Base-by-base conservation (phyloP, 64 coral and sea anemone genomes). In the Porites lutea region DNA sequence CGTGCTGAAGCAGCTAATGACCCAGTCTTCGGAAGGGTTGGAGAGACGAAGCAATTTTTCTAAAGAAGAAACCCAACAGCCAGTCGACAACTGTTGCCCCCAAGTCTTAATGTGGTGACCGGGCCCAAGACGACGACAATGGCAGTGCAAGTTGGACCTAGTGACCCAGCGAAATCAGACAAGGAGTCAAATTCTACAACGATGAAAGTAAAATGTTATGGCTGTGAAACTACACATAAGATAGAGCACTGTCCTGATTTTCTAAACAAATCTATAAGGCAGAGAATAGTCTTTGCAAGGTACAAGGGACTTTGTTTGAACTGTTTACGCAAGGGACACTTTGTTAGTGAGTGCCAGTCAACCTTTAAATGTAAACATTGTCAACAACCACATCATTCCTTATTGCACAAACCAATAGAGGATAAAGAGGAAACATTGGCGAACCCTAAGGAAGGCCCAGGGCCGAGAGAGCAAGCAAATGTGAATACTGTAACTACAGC, bases 1-100 rank as follows among this genome's bases (percentile, higher is more conserved):
- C 78, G 76, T 59, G 50, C 89, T 49, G 89, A 91, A 52, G 89
- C 93, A 63, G 77, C 76, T 83, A 90, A 86, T 90, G 78, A 85
- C 45, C 79, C 79, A 76, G 65, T 95, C 2, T 95, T 95, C 78
- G 93, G 88, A 79, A 52, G 15, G 10, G 72, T 87, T 78, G 63
- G 93, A 19, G 82, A 90, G 43, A 71, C 83, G n/a, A n/a, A 68
- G 51, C 51, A 90, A 72, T 7, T 45, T 52, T 53, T n/a, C n/a
- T 5, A 5, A 55, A 76, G 49, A 48, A 76, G 27, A 67, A 19
- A 64, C 71, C 22, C n/a, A 10, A 82, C 59, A 19, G 75, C 43
- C 11, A 50, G 51, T 20, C 65, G 48, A 19, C 21, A 74, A 77
- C 15, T 14, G 66, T 37, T 67, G 22, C 46, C 62, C 54, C 48